Base-by-base conservation (phyloP, 1,140 invertebrate species). In the Belonocnema kinseyi region DNA sequence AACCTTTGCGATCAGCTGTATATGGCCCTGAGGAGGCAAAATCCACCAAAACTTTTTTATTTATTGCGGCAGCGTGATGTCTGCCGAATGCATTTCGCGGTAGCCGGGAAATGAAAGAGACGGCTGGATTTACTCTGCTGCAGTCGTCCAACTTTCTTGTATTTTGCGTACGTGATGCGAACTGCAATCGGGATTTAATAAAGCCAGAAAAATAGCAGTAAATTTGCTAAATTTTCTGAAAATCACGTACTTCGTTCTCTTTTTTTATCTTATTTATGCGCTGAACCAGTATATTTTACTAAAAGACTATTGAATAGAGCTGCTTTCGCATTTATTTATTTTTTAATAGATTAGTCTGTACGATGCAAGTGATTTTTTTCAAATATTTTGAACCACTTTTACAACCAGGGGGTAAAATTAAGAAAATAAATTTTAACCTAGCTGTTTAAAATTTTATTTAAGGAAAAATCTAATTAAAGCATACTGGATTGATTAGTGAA, bases 41-140 rank as follows among this genome's bases (percentile, higher is more conserved):
- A 40, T 66, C 61, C 61, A n/a, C 26, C 26, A 26, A 66, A 40
- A 40, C 33, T 66, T 66, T 66, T 66, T 66, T 66, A 66, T 66
- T 66, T 66, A 66, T 40, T 66, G 61, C 61, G 26, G 46, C 61
- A 66, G 61, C 61, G 61, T 66, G 61, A 40, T 14, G 61, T 66
- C 61, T 40, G 61, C 61, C 33, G 61, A 66, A 66, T 66, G 46
- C 46, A 66, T 66, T 33, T 33, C 7, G 12, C 14, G n/a, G 33
- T 66, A 16, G 14, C 61, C 40, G 61, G 26, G 33, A 66, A 66
- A 66, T 66, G 26, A 40, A 66, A 66, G 61, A 66, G 61, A 40
- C 8, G 40, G 10, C 61, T 66, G 61, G 26, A 66, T 66, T 66
- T 66, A 66, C 33, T 66, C 61, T 33, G 40, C 61, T 14, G 21